Evolutionary conservation across 1,140 invertebrate species (phyloP), one percentile per base, ranked within the genome.

Genomic region (Andricus grossulariae): DNA sequence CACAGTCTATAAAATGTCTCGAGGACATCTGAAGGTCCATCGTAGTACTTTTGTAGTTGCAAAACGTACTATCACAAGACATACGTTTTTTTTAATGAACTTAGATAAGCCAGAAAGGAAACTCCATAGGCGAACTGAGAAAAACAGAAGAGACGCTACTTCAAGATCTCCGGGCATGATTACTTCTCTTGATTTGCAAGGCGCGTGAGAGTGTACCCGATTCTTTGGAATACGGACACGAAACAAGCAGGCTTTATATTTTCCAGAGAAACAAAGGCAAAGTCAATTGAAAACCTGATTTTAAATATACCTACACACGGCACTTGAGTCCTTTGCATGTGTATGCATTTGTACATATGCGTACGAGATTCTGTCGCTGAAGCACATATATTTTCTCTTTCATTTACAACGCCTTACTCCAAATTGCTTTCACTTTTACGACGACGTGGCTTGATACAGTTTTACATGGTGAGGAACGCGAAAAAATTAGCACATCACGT

Each of bases 331-430:
- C 10, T 66, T 16, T 77, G 72, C 72, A 76, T 80, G 80, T 66
- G 74, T 52, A 79, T 57, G 51, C 50, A 72, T 21, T 71, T 71
- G 18, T 73, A 57, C 76, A 32, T 32, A 32, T 32, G 25, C 25
- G 73, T 70, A 74, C 78, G 77, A 78, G 79, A 39, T 66, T 66
- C 25, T 39, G 60, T 39, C 60, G 39, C 60, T 78, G 73, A 74
- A 76, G 80, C 81, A 78, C 81, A 81, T 81, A 81, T 82, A 84
- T 84, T 84, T 84, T 84, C 80, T 83, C 83, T 84, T 82, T 83
- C 80, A 79, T 82, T 84, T 82, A 84, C 79, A 79, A 82, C 82
- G 80, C 80, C 82, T 84, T 79, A 77, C 82, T 81, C 80, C 79
- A 81, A 82, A 81, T 77, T 83, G 76, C 76, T 74, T 78, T 78